Conservation (phyloP, 2,888 invertebrate genomes). For the Caenorhabditis sp. region DNA sequence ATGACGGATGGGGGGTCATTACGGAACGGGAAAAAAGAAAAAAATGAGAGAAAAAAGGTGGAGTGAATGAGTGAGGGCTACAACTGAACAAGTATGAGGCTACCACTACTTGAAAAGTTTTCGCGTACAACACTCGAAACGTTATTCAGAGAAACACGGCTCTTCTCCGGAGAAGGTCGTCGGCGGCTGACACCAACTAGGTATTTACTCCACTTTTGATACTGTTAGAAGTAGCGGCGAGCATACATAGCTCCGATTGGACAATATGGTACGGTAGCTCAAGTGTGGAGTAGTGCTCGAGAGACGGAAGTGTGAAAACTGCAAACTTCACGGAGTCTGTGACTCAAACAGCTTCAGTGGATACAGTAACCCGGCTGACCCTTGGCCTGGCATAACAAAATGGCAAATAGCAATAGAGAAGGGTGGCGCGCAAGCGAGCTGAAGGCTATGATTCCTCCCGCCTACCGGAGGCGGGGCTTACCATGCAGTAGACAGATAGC, state of each 20-base stretch:
- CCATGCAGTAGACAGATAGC: slow-evolving; percentile 48
- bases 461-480: slow-evolving; percentile 52
- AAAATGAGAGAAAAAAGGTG: slow-evolving; percentile 21
- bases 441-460: slow-evolving; percentile 53
- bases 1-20: not conserved
- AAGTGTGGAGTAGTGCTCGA: slow-evolving; percentile 49
- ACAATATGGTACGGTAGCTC: slow-evolving; percentile 55
- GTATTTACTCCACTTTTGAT: slow-evolving; percentile 43
- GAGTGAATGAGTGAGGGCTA: slow-evolving; percentile 29
- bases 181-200: slow-evolving; percentile 51
- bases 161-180: slow-evolving; percentile 53
- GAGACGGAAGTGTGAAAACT: slow-evolving; percentile 39
- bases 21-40: not conserved
- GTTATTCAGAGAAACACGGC: slow-evolving; percentile 43
- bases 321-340: slow-evolving; percentile 10
- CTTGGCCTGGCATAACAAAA: slow-evolving; percentile 40
- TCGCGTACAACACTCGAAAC: slow-evolving; percentile 54
- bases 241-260: slow-evolving; percentile 54
- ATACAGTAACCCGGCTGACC: slow-evolving; percentile 49
- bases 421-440: slow-evolving; percentile 46
- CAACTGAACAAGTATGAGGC: slow-evolving; percentile 28
- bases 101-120: slow-evolving; percentile 54
- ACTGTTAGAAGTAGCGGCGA: slow-evolving; percentile 41
- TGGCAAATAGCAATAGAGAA: slow-evolving; percentile 40
- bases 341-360: not conserved